Evolutionary conservation across 2,113 vertebrate genomes (phyloP).

Genomic region (Pungitius pungitius): DNA sequence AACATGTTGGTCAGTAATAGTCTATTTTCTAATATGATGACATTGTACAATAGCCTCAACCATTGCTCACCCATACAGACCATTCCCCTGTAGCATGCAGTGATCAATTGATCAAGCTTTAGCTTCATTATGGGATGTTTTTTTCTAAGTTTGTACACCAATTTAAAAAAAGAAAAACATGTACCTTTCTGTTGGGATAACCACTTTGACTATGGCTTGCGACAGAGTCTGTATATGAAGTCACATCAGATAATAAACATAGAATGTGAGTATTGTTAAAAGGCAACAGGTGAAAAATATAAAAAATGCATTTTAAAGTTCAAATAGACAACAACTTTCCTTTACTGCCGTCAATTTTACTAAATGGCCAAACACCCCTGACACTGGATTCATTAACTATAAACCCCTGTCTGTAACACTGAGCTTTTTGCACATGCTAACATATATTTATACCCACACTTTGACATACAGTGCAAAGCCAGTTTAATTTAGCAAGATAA

Average conservation of each 20-base stretch:
- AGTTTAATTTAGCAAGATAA: conserved; percentile 27
- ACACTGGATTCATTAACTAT: conserved; percentile 52
- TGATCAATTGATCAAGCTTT: conserved; percentile 80
- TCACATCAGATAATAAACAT: conserved; percentile 99
- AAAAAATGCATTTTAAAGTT: conserved; percentile 96
- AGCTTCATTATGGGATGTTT: conserved; percentile 89
- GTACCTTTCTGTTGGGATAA: conserved; percentile 99
- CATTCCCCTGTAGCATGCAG: conserved; percentile 83
- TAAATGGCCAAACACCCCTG: conserved; percentile 58
- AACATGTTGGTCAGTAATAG: conserved; percentile 35
- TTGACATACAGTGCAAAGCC: conserved; percentile 45
- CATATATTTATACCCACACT: conserved; percentile 51
- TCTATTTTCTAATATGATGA: conserved; percentile 47
- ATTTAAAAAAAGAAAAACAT: conserved; percentile 99
- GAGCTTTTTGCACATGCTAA: conserved; percentile 50
- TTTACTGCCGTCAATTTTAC: conserved; percentile 88
- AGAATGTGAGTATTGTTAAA: conserved; percentile 99
- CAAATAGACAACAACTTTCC: conserved; percentile 85
- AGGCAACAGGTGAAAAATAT: conserved; percentile 97
- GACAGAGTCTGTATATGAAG: conserved; percentile 99
- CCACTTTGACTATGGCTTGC: conserved; percentile 99
- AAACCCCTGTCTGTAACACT: conserved; percentile 47
- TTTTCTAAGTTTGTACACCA: conserved; percentile 95
- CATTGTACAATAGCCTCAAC: conserved; percentile 72
- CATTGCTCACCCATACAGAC: conserved; percentile 95